Evolutionary conservation across 2,113 vertebrate species (phyloP).

Genomic region (Catharus fuscescens): DNA sequence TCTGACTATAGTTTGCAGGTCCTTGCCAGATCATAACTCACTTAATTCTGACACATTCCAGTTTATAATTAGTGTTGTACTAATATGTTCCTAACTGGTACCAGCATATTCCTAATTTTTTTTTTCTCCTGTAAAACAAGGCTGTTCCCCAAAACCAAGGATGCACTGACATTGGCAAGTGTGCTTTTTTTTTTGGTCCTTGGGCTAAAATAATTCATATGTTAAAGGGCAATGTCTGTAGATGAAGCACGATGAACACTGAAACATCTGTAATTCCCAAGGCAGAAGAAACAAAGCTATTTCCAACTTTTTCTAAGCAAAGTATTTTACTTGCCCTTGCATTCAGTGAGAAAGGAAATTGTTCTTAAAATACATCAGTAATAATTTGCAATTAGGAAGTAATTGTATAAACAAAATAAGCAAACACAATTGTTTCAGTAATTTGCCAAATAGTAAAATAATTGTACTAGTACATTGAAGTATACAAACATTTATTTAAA

Average conservation of each 20-base stretch:
- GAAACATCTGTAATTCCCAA: neutral
- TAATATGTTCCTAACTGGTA: conserved; percentile 72
- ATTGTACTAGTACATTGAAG: neutral
- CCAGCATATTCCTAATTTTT: conserved; percentile 28
- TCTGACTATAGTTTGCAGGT: conserved; percentile 76
- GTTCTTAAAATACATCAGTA: conserved; percentile 11
- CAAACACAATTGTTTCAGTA: neutral
- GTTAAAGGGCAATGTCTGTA: neutral
- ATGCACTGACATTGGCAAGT: conserved; percentile 32
- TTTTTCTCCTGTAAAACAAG: conserved; percentile 53
- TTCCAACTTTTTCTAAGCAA: conserved; percentile 1
- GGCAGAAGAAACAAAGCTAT: neutral
- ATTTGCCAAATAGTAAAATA: conserved; percentile 4
- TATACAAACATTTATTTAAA: neutral
- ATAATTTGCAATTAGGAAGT: conserved; percentile 13
- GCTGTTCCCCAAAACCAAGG: conserved; percentile 46
- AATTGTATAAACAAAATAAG: conserved; percentile 3
- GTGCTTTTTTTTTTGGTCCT: neutral
- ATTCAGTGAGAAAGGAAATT: neutral
- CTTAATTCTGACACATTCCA: conserved; percentile 78
- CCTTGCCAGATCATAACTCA: conserved; percentile 75
- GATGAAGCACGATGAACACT: neutral
- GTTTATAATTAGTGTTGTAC: conserved; percentile 74
- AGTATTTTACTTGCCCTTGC: neutral
- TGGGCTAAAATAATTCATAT: conserved; percentile 31